phyloP scores from a whole-genome alignment of 2,113 vertebrate genomes.

The Phasianus colchicus region DNA sequence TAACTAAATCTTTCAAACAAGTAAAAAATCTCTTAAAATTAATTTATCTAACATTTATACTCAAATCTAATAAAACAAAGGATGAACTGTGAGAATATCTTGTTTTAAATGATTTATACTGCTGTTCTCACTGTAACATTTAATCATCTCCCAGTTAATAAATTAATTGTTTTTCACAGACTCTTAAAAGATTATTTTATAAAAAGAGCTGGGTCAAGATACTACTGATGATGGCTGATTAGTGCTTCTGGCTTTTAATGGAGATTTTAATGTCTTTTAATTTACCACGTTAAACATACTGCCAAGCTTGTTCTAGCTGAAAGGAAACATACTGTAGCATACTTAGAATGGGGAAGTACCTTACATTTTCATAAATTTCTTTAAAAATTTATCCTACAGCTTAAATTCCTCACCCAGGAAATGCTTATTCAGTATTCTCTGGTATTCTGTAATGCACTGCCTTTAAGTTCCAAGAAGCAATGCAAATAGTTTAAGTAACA shows the following conservation, averaged over 20 bases:
- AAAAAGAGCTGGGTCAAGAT: not conserved
- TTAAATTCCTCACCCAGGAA: not conserved
- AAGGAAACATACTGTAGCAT: not conserved
- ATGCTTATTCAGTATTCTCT: not conserved
- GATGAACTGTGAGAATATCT: not conserved
- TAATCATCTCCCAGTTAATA: not conserved
- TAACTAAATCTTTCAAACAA: not conserved
- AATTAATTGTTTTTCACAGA: conserved; percentile 12
- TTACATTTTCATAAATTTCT: not conserved
- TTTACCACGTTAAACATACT: not conserved
- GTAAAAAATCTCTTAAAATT: not conserved
- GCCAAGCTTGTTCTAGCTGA: not conserved
- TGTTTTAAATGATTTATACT: not conserved
- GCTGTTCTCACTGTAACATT: not conserved
- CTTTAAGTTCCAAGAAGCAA: not conserved
- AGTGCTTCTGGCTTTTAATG: not conserved
- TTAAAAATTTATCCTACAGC: not conserved
- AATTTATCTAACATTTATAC: not conserved
- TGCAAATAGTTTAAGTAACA: not conserved
- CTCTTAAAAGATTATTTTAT: not conserved
- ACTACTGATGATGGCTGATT: not conserved
- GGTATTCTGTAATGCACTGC: not conserved
- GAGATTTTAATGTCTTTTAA: not conserved
- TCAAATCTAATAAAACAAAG: not conserved
- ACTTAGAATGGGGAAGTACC: not conserved